Conservation (phyloP, 2,113 vertebrate species). For the Sebastes fasciatus region DNA sequence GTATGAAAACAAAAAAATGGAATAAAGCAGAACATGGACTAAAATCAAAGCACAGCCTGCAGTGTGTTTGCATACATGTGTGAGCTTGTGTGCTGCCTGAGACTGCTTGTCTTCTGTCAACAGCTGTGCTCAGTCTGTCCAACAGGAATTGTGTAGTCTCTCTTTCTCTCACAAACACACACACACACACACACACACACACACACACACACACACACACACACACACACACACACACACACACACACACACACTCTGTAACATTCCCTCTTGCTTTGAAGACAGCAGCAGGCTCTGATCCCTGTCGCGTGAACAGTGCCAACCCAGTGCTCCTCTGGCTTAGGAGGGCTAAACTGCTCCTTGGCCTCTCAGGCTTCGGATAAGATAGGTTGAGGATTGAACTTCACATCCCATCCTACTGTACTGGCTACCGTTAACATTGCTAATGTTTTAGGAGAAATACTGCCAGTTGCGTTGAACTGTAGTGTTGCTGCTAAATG, state of each 20-base stretch:
- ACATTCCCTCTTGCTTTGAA: slow-evolving; percentile 72
- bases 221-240: slow-evolving; percentile 29
- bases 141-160: slow-evolving; percentile 61
- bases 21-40: slow-evolving; percentile 14
- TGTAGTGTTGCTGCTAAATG: not conserved
- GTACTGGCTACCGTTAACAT: slow-evolving; percentile 20
- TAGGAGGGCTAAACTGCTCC: slow-evolving; percentile 63
- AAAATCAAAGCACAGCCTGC: slow-evolving; percentile 62
- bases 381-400: slow-evolving; percentile 70
- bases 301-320: slow-evolving; percentile 68
- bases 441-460: not conserved
- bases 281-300: slow-evolving; percentile 72
- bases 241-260: slow-evolving; percentile 23
- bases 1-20: slow-evolving; percentile 15
- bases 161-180: slow-evolving; percentile 18
- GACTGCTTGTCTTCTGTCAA: slow-evolving; percentile 71
- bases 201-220: slow-evolving; percentile 1
- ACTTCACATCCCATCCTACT: slow-evolving; percentile 42
- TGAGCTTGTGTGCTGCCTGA: slow-evolving; percentile 59
- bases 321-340: slow-evolving; percentile 64
- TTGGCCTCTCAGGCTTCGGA: slow-evolving; percentile 63
- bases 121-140: slow-evolving; percentile 77
- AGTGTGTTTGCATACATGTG: slow-evolving; percentile 61
- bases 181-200: slow-evolving; percentile 34
- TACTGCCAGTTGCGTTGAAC: not conserved